Evolutionary conservation across 2,797 vertebrate genomes (phyloP).

Genomic region (Falco biarmicus): DNA sequence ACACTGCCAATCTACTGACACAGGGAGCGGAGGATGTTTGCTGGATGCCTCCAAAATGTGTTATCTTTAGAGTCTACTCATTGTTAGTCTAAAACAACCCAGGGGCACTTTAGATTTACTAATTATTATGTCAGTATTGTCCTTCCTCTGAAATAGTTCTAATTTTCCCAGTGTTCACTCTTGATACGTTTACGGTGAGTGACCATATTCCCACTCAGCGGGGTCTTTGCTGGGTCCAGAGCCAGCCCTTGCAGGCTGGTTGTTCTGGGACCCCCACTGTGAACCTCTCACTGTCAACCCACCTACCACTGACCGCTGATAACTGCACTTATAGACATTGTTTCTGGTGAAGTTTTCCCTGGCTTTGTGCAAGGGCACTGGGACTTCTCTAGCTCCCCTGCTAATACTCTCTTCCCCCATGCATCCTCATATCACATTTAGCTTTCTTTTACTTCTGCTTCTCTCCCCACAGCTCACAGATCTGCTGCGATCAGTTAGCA

Average conservation of each 20-base stretch:
- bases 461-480: neutral
- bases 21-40: neutral
- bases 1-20: too few species aligned
- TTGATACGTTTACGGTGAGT: neutral
- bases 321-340: too few species aligned
- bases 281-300: neutral
- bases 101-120: neutral
- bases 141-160: neutral
- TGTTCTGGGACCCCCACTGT: neutral
- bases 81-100: neutral
- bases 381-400: neutral
- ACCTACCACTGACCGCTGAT: neutral
- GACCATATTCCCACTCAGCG: fast-evolving
- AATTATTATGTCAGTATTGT: neutral
- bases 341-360: neutral
- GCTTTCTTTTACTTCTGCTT: neutral
- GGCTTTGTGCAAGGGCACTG: neutral
- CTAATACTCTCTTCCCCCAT: neutral
- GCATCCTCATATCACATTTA: neutral
- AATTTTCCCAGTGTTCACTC: neutral
- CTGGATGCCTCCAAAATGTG: neutral
- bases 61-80: neutral
- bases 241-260: neutral
- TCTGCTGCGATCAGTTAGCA: neutral
- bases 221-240: neutral